Evolutionary conservation across 2,797 vertebrate genomes (phyloP).

Genomic region (Crocidura indochinensis): DNA sequence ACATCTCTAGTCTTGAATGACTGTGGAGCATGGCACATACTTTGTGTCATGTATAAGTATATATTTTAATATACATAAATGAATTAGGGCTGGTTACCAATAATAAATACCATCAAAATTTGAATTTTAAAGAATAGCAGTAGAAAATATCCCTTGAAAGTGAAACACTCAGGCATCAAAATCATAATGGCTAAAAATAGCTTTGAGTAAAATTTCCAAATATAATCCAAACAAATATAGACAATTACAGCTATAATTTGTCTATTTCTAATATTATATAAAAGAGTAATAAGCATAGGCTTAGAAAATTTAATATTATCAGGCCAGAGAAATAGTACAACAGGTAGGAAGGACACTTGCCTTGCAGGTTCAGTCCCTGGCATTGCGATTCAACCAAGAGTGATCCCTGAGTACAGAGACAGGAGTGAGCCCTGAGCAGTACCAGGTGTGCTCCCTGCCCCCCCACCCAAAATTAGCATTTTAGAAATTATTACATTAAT

Average conservation of each 20-base stretch:
- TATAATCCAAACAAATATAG: slow-evolving; percentile 31
- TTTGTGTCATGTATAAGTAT: not conserved
- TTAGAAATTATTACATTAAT: slow-evolving; percentile 29
- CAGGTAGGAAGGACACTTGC: too few species aligned
- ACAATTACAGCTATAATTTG: slow-evolving; percentile 3
- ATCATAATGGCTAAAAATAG: slow-evolving; percentile 73
- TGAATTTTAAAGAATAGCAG: slow-evolving; percentile 80
- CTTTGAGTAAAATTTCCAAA: slow-evolving; percentile 75
- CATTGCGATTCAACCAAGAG: too few species aligned
- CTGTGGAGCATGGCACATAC: not conserved
- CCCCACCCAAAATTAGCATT: too few species aligned
- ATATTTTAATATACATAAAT: slow-evolving; percentile 74
- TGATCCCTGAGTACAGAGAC: too few species aligned
- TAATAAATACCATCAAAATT: slow-evolving; percentile 75
- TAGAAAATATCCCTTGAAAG: slow-evolving; percentile 80
- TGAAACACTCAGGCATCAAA: slow-evolving; percentile 70
- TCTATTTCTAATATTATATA: slow-evolving; percentile 5
- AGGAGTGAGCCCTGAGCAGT: too few species aligned
- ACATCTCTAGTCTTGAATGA: slow-evolving; percentile 27
- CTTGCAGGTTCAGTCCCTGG: too few species aligned
- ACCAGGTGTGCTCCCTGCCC: too few species aligned
- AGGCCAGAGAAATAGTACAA: too few species aligned
- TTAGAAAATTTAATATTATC: not conserved
- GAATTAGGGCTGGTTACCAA: slow-evolving; percentile 70
- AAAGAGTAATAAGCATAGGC: not conserved